Evolutionary conservation across 2,888 invertebrate species (phyloP), one percentile per base, ranked within the genome.

Genomic region (Patella pellucida): DNA sequence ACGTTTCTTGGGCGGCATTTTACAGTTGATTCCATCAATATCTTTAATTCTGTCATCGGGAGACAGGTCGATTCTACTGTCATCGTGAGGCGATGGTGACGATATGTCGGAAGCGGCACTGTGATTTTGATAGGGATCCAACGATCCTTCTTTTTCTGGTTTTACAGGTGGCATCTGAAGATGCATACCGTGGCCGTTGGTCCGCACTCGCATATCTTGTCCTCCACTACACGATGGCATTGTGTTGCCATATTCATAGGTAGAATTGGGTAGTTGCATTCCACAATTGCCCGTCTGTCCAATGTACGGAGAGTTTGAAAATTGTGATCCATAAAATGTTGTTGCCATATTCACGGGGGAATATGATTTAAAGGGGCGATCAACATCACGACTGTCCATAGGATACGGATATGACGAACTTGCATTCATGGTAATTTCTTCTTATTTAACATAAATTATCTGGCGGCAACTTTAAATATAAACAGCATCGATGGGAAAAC

Each of bases 1-100:
- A 9, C 87, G 80, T 78, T 88, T 88, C 77, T 88, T 88, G n/a
- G 85, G 86, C 2, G 85, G 87, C 54, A 84, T 76, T 16, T 75
- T 76, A 31, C 73, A 73, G 7, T 62, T 19, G 23, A 27, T 23
- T 14, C 72, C 73, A 23, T 73, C 74, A 3, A 27, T 27, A 16
- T 77, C 73, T 62, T 50, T 62, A 9, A n/a, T n/a, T 14, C 72
- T 69, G 5, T 74, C 68, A 2, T 54, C 71, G 16, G 71, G 23
- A 3, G 69, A 68, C 0, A 62, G 19, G 19, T 62, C 62, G 5
- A 62, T 62, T 62, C 62, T 23, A 23, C 23, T 23, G 23, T 62
- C 62, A 23, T n/a, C 19, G 3, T 19, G 62, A 12, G 62, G 23
- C 4, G 62, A 12, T 15, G 19, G 62, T 19, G 62, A 62, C 23